Evolutionary conservation across 2,113 vertebrate species (phyloP), one percentile per base, ranked within the genome.

Genomic region (Rhinichthys klamathensis): DNA sequence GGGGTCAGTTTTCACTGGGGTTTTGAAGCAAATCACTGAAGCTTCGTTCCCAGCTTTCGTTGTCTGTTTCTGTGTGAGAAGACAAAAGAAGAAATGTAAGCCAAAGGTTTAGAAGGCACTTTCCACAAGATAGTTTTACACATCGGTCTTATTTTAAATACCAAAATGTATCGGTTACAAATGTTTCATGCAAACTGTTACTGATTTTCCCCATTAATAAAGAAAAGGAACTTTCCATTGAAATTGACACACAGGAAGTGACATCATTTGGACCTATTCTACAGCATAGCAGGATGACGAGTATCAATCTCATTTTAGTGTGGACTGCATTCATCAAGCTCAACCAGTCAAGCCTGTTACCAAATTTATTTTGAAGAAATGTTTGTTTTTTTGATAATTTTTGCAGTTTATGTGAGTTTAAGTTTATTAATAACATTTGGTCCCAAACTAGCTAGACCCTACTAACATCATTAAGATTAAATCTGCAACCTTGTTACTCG

Each of bases 11-110:
- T 91, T 89, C 91, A 89, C 90, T 88, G 92, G 83, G 54, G 49
- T 83, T 83, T 69, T 79, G 77, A 41, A 83, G n/a, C 49, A 58
- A 72, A 89, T 99, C 97, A 99, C 95, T 99, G 98, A 61, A 99
- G 95, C 92, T 99, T 99, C 27, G 98, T 97, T 87, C 98, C 98
- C 89, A 99, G 96, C 94, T 99, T 99, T 92, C 98, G 97, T 92
- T 99, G 98, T 96, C 98, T 97, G 95, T 98, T 99, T 93, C 98
- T 99, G 92, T 90, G 84, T 1, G 25, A 32, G 81, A 60, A 23
- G 27, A 61, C 41, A 73, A 67, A 3, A 73, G 13, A 80, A 11
- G 0, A 13, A 77, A 65, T 2, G 3, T 78, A 80, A 79, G 15
- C 27, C 15, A 76, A 11, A 70, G 49, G 16, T 41, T 38, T 15